phyloP scores from a whole-genome alignment of 2,888 invertebrate genomes.

The Clanis bilineata region DNA sequence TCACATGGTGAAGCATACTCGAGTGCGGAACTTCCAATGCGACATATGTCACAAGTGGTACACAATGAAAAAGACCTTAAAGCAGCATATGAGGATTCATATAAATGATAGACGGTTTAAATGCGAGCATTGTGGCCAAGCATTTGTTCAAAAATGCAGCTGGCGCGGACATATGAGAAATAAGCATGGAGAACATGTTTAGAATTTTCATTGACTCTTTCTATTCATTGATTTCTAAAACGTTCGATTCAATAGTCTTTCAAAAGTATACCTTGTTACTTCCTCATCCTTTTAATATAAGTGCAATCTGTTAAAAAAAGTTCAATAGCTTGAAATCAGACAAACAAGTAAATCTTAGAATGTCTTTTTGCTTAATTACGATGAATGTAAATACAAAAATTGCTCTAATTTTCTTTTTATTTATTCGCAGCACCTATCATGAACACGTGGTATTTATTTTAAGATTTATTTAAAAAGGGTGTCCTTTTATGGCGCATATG shows the following conservation, averaged over 20 bases:
- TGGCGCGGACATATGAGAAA: constrained; percentile 28
- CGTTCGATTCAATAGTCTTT: not conserved
- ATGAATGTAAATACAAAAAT: no score
- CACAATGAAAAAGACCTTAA: constrained; percentile 39
- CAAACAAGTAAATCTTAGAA: no score
- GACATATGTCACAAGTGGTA: constrained; percentile 28
- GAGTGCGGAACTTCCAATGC: constrained; percentile 18
- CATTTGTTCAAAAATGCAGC: constrained; percentile 46
- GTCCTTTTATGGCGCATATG: no score
- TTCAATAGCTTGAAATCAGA: no score
- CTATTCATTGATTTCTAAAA: not conserved
- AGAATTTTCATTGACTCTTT: not conserved
- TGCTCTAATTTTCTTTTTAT: no score
- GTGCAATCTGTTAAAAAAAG: no score
- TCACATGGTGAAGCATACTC: constrained; percentile 18
- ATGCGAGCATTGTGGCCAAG: constrained; percentile 41
- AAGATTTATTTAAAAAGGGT: no score
- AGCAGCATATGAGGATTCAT: constrained; percentile 47
- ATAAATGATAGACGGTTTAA: constrained; percentile 41
- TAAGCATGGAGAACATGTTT: constrained; percentile 14
- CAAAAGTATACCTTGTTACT: no score
- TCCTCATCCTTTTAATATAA: no score
- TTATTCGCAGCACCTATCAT: no score
- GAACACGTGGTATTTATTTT: no score
- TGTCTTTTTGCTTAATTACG: no score